phyloP scores from a whole-genome alignment of 1,140 invertebrate species.

The Zaprionus capensis region DNA sequence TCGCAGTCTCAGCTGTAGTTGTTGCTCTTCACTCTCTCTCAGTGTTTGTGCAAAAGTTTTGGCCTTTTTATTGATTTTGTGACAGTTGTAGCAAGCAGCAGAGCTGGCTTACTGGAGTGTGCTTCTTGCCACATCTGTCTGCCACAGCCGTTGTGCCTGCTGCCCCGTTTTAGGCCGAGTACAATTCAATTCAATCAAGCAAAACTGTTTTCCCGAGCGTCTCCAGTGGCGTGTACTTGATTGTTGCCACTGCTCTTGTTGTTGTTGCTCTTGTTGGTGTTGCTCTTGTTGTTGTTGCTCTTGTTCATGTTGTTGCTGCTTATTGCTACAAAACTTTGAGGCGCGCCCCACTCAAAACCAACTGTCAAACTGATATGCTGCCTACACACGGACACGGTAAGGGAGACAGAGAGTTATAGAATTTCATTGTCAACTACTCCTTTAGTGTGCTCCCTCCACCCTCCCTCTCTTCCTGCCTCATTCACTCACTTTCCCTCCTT shows the following conservation, averaged over 20 bases:
- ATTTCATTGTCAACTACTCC: slow-evolving; percentile 14
- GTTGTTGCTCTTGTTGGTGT: background rate
- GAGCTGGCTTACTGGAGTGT: slow-evolving; percentile 3
- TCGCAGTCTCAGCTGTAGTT: slow-evolving; percentile 19
- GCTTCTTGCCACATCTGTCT: background rate
- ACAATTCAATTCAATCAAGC: slow-evolving; percentile 79
- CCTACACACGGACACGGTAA: slow-evolving; percentile 2
- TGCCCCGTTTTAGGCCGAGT: slow-evolving; percentile 63
- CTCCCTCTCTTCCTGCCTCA: background rate
- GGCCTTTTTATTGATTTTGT: slow-evolving; percentile 70
- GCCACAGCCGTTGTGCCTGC: slow-evolving; percentile 7
- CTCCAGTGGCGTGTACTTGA: slow-evolving; percentile 79
- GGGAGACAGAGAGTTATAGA: background rate
- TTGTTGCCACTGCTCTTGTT: slow-evolving; percentile 46
- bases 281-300: background rate
- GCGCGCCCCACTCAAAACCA: slow-evolving; percentile 16
- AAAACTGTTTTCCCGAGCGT: slow-evolving; percentile 73
- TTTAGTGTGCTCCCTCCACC: background rate
- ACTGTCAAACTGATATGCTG: slow-evolving; percentile 47
- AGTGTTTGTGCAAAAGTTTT: slow-evolving; percentile 34
- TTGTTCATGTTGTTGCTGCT: slow-evolving; percentile 4
- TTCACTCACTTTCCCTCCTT: background rate
- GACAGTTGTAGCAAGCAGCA: slow-evolving; percentile 61
- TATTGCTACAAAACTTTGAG: slow-evolving; percentile 37
- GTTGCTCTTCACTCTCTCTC: slow-evolving; percentile 20